A percentile compares a stretch with the other conserved stretches of the same genome.
Conservation (phyloP, 1,140 invertebrate genomes). For the honey bee (Apis mellifera) region Amel_HAv3.1 CM009935.2:589501-590000, state of each 20-base stretch:
- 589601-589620: not conserved
- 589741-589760: constrained; percentile 1
- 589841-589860: constrained; percentile 44
- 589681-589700: too few species aligned
- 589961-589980: not conserved
- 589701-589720: constrained; percentile 1
- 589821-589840: constrained; percentile 49
- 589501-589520: not conserved
- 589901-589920: not conserved
- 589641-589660: not conserved
- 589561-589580: not conserved
- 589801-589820: constrained; percentile 42
- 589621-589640: not conserved
- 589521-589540: not conserved
- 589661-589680: not conserved
- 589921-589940: not conserved
- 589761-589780: constrained; percentile 6
- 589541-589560: not conserved
- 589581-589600: not conserved
- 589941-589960: not conserved
- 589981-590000: too few species aligned
- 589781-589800: constrained; percentile 21
- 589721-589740: not conserved
- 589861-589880: constrained; percentile 8
- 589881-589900: constrained; percentile 42